Conservation (phyloP, 1,140 invertebrate genomes). For the Pantala flavescens region DNA sequence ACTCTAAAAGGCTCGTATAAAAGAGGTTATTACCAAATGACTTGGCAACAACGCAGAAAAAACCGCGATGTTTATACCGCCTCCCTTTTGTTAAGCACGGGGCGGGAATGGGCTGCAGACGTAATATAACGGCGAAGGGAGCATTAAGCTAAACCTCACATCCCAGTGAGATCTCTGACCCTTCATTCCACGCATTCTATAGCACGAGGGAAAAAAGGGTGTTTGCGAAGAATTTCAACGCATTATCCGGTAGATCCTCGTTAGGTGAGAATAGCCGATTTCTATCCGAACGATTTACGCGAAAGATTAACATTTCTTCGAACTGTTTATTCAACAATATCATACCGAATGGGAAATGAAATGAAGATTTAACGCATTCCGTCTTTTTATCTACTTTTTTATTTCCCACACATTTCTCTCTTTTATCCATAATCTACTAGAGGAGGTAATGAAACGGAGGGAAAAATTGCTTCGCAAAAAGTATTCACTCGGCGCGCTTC, state of each 20-base stretch:
- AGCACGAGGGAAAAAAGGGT: background rate
- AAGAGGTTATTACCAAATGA: background rate
- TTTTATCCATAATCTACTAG: too few relatives aligned
- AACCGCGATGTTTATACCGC: background rate
- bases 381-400: too few relatives aligned
- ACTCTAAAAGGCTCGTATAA: background rate
- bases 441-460: too few relatives aligned
- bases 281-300: too few relatives aligned
- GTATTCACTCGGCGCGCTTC: too few relatives aligned
- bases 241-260: background rate
- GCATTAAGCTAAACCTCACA: background rate
- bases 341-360: too few relatives aligned
- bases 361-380: too few relatives aligned
- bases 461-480: too few relatives aligned
- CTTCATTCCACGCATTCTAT: conserved; percentile 3
- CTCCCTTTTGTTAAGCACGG: background rate
- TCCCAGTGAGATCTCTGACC: conserved; percentile 2
- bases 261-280: background rate
- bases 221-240: background rate
- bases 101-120: background rate
- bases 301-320: too few relatives aligned
- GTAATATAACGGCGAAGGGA: background rate
- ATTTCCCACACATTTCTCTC: too few relatives aligned
- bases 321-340: too few relatives aligned
- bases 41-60: background rate